phyloP scores from a whole-genome alignment of 2,797 vertebrate genomes.

The Odontamblyopus rebecca region DNA sequence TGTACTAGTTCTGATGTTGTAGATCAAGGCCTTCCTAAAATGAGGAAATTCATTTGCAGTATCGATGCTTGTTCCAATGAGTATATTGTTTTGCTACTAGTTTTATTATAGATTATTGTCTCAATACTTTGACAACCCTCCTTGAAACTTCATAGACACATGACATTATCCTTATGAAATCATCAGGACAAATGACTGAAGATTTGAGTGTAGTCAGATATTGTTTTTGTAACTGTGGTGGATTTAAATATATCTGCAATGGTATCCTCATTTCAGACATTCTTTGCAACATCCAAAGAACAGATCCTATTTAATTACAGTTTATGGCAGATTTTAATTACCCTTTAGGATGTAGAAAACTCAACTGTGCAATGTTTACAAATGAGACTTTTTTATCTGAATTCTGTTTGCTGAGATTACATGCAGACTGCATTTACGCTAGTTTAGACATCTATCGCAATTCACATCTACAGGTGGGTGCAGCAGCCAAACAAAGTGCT shows the following conservation, averaged over 20 bases:
- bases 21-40: too few species aligned
- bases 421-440: background rate
- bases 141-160: background rate
- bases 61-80: background rate
- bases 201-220: background rate
- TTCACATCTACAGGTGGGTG: background rate
- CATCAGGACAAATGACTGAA: constrained; percentile 1
- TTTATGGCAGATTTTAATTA: constrained; percentile 13
- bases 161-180: background rate
- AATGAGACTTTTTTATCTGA: background rate
- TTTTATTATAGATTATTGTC: background rate
- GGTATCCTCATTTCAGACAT: background rate
- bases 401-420: background rate
- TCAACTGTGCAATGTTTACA: background rate
- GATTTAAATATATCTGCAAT: background rate
- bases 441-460: background rate
- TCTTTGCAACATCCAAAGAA: background rate
- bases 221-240: constrained; percentile 9
- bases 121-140: background rate
- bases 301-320: constrained; percentile 6
- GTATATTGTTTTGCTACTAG: background rate
- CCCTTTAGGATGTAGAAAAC: constrained; percentile 1
- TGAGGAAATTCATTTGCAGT: too few species aligned
- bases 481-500: too few species aligned
- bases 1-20: too few species aligned